Base-by-base conservation (phyloP, 2,797 vertebrate species). In the Lagorchestes hirsutus region DNA sequence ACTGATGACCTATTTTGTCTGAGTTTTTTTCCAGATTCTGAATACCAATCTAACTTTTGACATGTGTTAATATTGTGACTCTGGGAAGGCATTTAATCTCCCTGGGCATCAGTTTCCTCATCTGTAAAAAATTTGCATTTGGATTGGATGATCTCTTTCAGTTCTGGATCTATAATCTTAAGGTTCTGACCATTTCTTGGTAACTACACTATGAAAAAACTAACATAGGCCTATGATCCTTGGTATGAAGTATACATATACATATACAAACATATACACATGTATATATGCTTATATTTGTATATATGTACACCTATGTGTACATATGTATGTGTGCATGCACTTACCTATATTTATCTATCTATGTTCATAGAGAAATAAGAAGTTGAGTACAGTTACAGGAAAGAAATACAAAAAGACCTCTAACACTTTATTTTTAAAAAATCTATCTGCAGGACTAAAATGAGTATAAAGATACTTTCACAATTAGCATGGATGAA, bases 381-480 rank as follows among this genome's bases (percentile, higher is more conserved):
- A 92, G 95, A 95, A 93, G 90, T 94, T 5, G 13, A 93, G 57
- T 93, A 90, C 31, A 92, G 0, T 93, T 67, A 94, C 16, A 29
- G 87, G 93, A 91, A 90, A 12, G 59, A 4, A 22, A 2, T 4
- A n/a, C 0, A 50, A 55, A 91, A 90, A 16, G 56, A 90, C 6
- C 34, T 57, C 10, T 24, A 95, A 74, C 9, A 50, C 34, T n/a
- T 92, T 14, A 62, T 62, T 13, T 90, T 90, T 40, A 8, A 0
- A 95, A n/a, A 91, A 93, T 92, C 52, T 29, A 56, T 58, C 95
- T 91, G 91, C 57, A 95, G 57, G 40, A 0, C 16, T 95, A 54
- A 93, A 52, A 94, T 8, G 34, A 56, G 54, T 62, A 57, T 9
- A 87, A 54, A 92, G 0, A 14, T 0, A 4, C 50, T 9, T 93